Evolutionary conservation across 2,113 vertebrate genomes (phyloP).

Genomic region (Psammodynastes pulverulentus): DNA sequence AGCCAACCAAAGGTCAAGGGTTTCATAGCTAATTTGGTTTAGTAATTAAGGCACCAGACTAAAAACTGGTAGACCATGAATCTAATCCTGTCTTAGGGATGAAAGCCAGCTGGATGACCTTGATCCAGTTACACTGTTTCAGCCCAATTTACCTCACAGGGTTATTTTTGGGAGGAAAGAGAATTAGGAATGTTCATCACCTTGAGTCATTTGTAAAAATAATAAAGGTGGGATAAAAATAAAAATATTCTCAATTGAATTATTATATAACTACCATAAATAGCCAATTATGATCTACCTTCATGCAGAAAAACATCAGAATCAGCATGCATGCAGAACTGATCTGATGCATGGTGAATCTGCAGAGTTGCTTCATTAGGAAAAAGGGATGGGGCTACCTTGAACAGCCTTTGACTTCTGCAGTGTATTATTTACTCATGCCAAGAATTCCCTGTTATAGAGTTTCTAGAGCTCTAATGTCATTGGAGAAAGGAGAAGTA

Average conservation of each 20-base stretch:
- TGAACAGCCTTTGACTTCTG: neutral
- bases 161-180: too few species aligned
- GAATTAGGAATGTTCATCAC: too few species aligned
- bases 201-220: too few species aligned
- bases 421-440: neutral
- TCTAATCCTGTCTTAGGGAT: too few species aligned
- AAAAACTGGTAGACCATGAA: too few species aligned
- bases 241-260: neutral
- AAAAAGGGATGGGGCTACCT: too few species aligned
- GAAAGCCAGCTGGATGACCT: too few species aligned
- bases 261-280: neutral
- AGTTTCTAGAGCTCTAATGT: accelerated
- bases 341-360: neutral
- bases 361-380: neutral
- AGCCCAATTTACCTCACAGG: too few species aligned
- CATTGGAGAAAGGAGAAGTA: neutral
- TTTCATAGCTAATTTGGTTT: neutral
- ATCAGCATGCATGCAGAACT: neutral
- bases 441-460: neutral
- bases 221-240: too few species aligned
- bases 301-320: neutral
- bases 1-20: neutral
- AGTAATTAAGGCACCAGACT: too few species aligned
- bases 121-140: too few species aligned
- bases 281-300: neutral